A percentile compares a stretch with the other conserved stretches of the same genome.
Evolutionary conservation across 2,113 vertebrate genomes (phyloP).

Genomic region (Cranoglanis bouderius): DNA sequence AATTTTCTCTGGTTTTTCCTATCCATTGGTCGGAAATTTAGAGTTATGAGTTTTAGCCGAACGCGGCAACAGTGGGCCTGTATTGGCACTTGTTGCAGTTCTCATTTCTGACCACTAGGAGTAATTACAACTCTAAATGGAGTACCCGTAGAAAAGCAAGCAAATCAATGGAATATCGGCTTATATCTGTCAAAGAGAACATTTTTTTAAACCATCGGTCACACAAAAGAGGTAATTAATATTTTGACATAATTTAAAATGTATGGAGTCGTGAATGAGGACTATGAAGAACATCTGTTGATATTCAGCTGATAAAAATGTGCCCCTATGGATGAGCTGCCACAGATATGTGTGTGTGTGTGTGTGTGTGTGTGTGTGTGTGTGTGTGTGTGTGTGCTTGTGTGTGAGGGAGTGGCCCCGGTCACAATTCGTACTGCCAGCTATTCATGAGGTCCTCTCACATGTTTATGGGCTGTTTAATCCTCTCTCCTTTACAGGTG

Average conservation of each 20-base stretch:
- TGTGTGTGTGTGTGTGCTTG: background rate
- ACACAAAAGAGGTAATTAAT: background rate
- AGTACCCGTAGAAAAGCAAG: background rate
- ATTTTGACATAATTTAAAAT: background rate
- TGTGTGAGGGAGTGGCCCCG: background rate
- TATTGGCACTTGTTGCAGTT: background rate
- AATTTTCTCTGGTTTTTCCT: background rate
- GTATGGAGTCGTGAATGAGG: background rate
- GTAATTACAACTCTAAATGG: background rate
- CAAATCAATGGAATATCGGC: background rate
- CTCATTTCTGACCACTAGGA: background rate
- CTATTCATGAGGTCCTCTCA: background rate
- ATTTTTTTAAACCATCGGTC: background rate
- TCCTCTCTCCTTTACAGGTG: conserved; percentile 13
- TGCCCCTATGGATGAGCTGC: background rate
- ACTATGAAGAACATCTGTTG: too few species aligned
- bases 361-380: background rate
- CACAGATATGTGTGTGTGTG: too few species aligned
- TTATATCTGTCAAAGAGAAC: background rate
- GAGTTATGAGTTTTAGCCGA: background rate
- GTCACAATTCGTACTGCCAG: background rate
- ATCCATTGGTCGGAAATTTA: background rate
- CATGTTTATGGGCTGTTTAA: conserved; percentile 3
- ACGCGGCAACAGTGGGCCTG: background rate
- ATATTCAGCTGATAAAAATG: too few species aligned